These are phyloP conservation scores for Neocrepidodera transversa DNA, from an alignment of 2,888 invertebrate species.

Conservation along the genomic window DNA sequence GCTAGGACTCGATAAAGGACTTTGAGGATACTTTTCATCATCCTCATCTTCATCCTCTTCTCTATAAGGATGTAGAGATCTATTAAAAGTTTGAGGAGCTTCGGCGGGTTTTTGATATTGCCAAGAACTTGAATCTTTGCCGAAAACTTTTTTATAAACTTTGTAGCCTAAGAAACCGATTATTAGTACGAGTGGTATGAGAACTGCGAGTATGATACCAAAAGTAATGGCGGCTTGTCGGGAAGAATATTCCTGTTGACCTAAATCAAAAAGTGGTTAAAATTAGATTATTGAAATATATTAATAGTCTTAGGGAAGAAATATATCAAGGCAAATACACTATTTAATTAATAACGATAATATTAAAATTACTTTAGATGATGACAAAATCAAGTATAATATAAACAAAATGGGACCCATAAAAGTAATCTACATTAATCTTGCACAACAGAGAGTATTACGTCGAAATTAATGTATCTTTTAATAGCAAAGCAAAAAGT, in stretches of 20 bases:
- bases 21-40: conserved; percentile 49
- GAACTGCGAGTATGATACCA: conserved; percentile 77
- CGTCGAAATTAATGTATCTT: too few species aligned
- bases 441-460: too few species aligned
- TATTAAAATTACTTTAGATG: too few species aligned
- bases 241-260: conserved; percentile 80
- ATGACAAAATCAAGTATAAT: too few species aligned
- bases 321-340: too few species aligned
- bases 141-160: conserved; percentile 63
- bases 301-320: too few species aligned
- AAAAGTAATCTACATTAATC: too few species aligned
- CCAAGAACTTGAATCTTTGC: conserved; percentile 50
- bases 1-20: conserved; percentile 42
- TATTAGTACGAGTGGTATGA: conserved; percentile 76
- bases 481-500: too few species aligned
- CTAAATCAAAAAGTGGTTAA: conserved; percentile 59
- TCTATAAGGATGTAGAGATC: conserved; percentile 40
- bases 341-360: too few species aligned
- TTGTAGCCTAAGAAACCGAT: conserved; percentile 68
- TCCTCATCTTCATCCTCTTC: conserved; percentile 53
- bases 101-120: conserved; percentile 46
- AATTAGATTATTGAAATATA: neutral
- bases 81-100: conserved; percentile 25
- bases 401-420: too few species aligned
- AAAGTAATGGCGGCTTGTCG: conserved; percentile 78